Evolutionary conservation across 2,113 vertebrate species (phyloP).

Genomic region (Crotalus tigris): DNA sequence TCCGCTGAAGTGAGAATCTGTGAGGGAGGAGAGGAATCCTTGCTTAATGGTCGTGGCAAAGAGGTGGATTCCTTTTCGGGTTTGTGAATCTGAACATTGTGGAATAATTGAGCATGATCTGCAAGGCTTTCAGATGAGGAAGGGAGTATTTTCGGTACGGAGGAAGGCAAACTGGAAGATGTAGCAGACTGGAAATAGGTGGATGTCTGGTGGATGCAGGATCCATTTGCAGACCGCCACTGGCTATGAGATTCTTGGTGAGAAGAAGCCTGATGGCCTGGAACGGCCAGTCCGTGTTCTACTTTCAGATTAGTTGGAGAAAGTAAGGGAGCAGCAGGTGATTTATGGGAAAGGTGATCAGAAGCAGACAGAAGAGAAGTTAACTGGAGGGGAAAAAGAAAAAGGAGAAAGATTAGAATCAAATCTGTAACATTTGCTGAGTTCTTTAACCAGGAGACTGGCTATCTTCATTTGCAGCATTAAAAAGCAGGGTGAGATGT

Average conservation of each 20-base stretch:
- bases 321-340: conserved; percentile 69
- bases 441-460: conserved; percentile 28
- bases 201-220: conserved; percentile 64
- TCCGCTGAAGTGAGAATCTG: conserved; percentile 51
- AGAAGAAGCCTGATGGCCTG: conserved; percentile 60
- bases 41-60: conserved; percentile 15
- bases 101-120: conserved; percentile 20
- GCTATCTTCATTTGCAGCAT: background rate
- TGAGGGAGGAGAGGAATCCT: conserved; percentile 1
- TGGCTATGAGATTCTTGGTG: conserved; percentile 62
- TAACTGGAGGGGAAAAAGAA: conserved; percentile 70
- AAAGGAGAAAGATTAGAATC: conserved; percentile 65
- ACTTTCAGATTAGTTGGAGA: conserved; percentile 73
- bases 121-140: conserved; percentile 43
- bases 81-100: conserved; percentile 34
- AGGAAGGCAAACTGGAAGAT: conserved; percentile 38
- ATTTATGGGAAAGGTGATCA: conserved; percentile 73
- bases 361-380: conserved; percentile 70
- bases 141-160: conserved; percentile 42
- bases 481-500: background rate
- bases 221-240: conserved; percentile 57
- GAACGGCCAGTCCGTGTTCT: conserved; percentile 44
- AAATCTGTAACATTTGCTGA: conserved; percentile 18
- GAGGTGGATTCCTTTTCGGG: conserved; percentile 32
- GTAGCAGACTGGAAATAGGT: conserved; percentile 60